These are phyloP conservation scores for Stramonita haemastoma DNA, from an alignment of 2,888 invertebrate species.

Conservation along the genomic window DNA sequence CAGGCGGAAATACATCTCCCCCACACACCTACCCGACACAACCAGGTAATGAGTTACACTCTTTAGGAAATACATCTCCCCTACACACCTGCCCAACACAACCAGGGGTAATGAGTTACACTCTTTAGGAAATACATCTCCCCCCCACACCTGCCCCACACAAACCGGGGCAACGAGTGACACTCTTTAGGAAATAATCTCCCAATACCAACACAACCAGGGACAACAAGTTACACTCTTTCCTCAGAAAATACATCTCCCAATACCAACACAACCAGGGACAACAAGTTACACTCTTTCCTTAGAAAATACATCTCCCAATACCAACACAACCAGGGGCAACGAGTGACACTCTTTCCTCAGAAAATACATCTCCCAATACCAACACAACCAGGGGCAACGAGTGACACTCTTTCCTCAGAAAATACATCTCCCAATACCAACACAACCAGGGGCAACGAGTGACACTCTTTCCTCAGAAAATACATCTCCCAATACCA, in stretches of 20 bases:
- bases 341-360: too few species aligned
- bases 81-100: not conserved
- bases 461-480: too few species aligned
- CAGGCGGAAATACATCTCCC: constrained; percentile 74
- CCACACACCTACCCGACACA: constrained; percentile 46
- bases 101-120: not conserved
- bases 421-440: constrained; percentile 76
- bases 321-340: constrained; percentile 50
- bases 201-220: not conserved
- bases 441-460: constrained; percentile 31
- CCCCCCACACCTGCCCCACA: constrained; percentile 52
- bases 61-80: too few species aligned
- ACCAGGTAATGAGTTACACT: too few species aligned
- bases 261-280: not conserved
- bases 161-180: too few species aligned
- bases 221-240: too few species aligned
- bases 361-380: too few species aligned
- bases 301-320: constrained; percentile 76
- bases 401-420: too few species aligned
- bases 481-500: not conserved
- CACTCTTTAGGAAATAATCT: too few species aligned
- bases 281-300: too few species aligned
- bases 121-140: constrained; percentile 72
- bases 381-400: not conserved
- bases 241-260: too few species aligned